phyloP scores from a whole-genome alignment of 2,113 vertebrate genomes.

The Ailuropoda melanoleuca region DNA sequence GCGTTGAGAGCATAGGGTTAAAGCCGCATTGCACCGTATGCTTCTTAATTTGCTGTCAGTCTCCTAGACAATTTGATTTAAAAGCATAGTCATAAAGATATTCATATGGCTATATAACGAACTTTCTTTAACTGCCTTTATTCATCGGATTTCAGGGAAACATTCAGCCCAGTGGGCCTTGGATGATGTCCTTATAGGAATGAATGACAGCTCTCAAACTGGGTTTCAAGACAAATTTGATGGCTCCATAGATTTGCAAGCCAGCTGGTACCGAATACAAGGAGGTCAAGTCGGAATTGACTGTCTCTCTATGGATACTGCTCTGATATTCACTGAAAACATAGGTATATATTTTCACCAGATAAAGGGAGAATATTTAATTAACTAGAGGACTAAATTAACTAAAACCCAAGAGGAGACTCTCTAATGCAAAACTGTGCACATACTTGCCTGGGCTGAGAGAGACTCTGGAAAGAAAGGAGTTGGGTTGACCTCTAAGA shows the following conservation, averaged over 20 bases:
- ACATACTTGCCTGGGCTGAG: not conserved
- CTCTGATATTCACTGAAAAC: conserved; percentile 93
- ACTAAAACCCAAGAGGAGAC: conserved; percentile 20
- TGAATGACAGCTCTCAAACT: conserved; percentile 98
- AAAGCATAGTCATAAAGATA: not conserved
- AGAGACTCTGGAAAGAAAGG: not conserved
- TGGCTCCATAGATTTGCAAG: conserved; percentile 91
- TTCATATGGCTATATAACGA: conserved; percentile 6
- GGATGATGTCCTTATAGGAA: conserved; percentile 96
- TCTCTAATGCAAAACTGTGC: conserved; percentile 16
- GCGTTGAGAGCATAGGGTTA: not conserved
- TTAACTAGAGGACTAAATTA: conserved; percentile 56
- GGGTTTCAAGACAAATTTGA: conserved; percentile 98
- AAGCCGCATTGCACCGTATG: not conserved
- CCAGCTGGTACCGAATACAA: conserved; percentile 97
- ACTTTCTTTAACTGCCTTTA: conserved; percentile 37
- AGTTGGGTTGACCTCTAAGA: not conserved
- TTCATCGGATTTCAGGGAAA: conserved; percentile 89
- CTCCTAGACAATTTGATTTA: conserved; percentile 57
- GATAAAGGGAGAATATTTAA: conserved; percentile 43
- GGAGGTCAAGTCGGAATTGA: conserved; percentile 96
- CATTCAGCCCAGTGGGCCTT: conserved; percentile 97
- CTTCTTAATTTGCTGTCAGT: conserved; percentile 50
- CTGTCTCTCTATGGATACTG: conserved; percentile 95
- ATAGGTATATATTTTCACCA: conserved; percentile 82